Conservation (phyloP, 1,140 invertebrate genomes). For the Diabrotica virgifera region DNA sequence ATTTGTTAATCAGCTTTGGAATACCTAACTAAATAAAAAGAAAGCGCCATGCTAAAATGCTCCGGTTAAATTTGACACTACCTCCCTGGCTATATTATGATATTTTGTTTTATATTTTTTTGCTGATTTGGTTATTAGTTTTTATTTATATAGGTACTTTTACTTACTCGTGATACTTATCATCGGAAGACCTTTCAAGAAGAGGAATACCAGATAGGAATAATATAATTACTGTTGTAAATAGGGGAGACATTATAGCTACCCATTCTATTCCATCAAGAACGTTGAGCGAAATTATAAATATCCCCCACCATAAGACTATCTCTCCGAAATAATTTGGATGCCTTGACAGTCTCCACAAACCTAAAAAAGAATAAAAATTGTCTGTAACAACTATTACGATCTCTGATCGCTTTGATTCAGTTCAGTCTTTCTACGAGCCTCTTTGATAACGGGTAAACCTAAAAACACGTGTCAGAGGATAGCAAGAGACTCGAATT, state of each 20-base stretch:
- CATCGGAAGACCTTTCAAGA: slow-evolving; percentile 80
- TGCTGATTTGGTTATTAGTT: not conserved
- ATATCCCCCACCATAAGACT: slow-evolving; percentile 90
- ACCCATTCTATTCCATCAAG: slow-evolving; percentile 79
- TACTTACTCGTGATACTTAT: slow-evolving; percentile 81
- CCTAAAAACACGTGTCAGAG: no score
- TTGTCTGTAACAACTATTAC: no score
- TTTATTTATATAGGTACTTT: not conserved
- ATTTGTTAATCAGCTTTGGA: no score
- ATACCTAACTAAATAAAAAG: no score
- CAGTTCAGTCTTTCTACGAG: no score
- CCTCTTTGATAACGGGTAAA: no score
- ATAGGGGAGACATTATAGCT: slow-evolving; percentile 82
- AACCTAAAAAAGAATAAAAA: slow-evolving; percentile 53
- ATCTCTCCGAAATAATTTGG: slow-evolving; percentile 97
- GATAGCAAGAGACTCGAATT: no score
- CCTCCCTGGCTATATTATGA: no score
- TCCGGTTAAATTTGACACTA: no score
- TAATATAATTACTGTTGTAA: slow-evolving; percentile 83
- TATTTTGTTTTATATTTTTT: no score
- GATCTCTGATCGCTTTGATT: no score
- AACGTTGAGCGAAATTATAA: slow-evolving; percentile 83
- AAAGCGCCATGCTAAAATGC: no score
- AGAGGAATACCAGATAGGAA: slow-evolving; percentile 85
- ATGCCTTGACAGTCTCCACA: slow-evolving; percentile 88